A percentile compares a stretch with the other conserved stretches of the same genome.
Conservation (phyloP, 1,140 invertebrate genomes). For the Apis mellifera region Amel_HAv3.1 CM009934.2:7934501-7935000, state of each 20-base stretch:
- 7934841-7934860: too few relatives aligned
- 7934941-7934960: too few relatives aligned
- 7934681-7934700: constrained; percentile 28
- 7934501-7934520: background rate
- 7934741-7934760: background rate
- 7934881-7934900: too few relatives aligned
- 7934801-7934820: too few relatives aligned
- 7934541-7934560: constrained; percentile 28
- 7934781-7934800: background rate
- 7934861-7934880: too few relatives aligned
- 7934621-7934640: constrained; percentile 47
- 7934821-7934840: too few relatives aligned
- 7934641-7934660: constrained; percentile 49
- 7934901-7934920: too few relatives aligned
- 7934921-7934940: too few relatives aligned
- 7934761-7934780: background rate
- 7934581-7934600: constrained; percentile 19
- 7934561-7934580: constrained; percentile 36
- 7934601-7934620: constrained; percentile 44
- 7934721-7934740: background rate
- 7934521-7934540: constrained; percentile 33
- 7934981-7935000: too few relatives aligned
- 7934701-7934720: constrained; percentile 9
- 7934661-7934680: constrained; percentile 21
- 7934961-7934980: too few relatives aligned